Evolutionary conservation across 92 coral and sea anemone species (phyloP).

Genomic region (Micromussa lordhowensis): DNA sequence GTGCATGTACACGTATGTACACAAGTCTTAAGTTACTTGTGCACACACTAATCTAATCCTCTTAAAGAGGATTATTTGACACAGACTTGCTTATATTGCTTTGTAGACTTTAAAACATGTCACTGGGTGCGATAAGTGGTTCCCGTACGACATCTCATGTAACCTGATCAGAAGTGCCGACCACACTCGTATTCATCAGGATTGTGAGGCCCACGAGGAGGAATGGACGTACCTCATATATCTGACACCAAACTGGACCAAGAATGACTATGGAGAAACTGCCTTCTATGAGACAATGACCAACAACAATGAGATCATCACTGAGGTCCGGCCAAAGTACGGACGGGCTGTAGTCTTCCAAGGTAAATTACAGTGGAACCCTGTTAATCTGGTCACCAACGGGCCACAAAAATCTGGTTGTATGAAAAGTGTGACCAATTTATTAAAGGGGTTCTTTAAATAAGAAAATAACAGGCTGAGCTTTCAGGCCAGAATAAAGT

Average conservation of each 20-base stretch:
- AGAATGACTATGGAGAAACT: slow-evolving; percentile 98
- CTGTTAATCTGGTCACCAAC: too few relatives aligned
- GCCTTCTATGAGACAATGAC: slow-evolving; percentile 89
- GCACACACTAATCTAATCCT: too few relatives aligned
- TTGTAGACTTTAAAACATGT: slow-evolving; percentile 63
- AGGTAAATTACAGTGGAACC: too few relatives aligned
- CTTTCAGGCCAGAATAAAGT: too few relatives aligned
- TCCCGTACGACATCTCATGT: slow-evolving; percentile 97
- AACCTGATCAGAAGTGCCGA: slow-evolving; percentile 96
- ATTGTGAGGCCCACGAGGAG: slow-evolving; percentile 76
- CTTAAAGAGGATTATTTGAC: background rate
- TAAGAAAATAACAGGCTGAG: too few relatives aligned
- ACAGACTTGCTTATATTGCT: background rate
- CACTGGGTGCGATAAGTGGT: slow-evolving; percentile 71
- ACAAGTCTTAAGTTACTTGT: too few relatives aligned
- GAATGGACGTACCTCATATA: slow-evolving; percentile 97
- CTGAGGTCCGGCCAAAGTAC: slow-evolving; percentile 96
- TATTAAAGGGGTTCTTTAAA: too few relatives aligned
- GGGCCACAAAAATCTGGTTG: too few relatives aligned
- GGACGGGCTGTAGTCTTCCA: slow-evolving; percentile 96
- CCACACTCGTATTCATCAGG: slow-evolving; percentile 94
- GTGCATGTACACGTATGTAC: too few relatives aligned
- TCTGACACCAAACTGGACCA: slow-evolving; percentile 90
- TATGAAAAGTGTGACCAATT: too few relatives aligned
- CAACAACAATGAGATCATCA: slow-evolving; percentile 86